Base-by-base conservation (phyloP, 2,888 invertebrate genomes). In the Dichetophora obliterata region DNA sequence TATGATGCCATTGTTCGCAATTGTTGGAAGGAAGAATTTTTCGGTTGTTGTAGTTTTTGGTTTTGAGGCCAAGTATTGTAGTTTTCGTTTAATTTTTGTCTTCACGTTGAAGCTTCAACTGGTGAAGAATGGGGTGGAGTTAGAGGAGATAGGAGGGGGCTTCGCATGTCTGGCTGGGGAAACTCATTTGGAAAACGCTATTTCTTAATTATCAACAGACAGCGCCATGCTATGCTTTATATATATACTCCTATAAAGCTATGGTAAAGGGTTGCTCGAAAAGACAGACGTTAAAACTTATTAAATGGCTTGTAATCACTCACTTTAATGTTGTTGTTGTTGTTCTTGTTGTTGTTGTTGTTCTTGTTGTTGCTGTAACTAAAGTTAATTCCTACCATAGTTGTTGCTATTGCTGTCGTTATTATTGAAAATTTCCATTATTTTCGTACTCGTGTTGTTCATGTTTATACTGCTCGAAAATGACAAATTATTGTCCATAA, bases 181-280 rank as follows among this genome's bases (percentile, higher is more conserved):
- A 84, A 83, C 83, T 83, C 83, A 85, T 84, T 85, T 82, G 57
- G 69, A 81, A 83, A 84, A 83, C 85, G 81, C 85, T 83, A 85
- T 85, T 84, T 83, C 84, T 84, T 84, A 85, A 85, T 84, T 85
- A 85, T 83, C 81, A 65, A 81, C 77, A 70, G 59, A 37, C 59
- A 52, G 22, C 3, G n/a, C 52, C 14, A 22, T 19, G n/a, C 19
- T 27, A 14, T n/a, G n/a, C 19, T 27, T 8, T n/a, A 4, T 31
- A 31, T 31, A 31, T 31, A 27, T 31, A 31, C 27, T 1, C 22
- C 0, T 5, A 34, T 31, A n/a, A 31, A 1, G 59, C 59, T 4
- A 3, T 59, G 16, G 16, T 31, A 59, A 22, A 27, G 14, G 22
- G 14, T 27, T 14, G 59, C 14, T 27, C 9, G 59, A 27, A 22